phyloP scores from a whole-genome alignment of 1,140 invertebrate species.

The Penaeus indicus region DNA sequence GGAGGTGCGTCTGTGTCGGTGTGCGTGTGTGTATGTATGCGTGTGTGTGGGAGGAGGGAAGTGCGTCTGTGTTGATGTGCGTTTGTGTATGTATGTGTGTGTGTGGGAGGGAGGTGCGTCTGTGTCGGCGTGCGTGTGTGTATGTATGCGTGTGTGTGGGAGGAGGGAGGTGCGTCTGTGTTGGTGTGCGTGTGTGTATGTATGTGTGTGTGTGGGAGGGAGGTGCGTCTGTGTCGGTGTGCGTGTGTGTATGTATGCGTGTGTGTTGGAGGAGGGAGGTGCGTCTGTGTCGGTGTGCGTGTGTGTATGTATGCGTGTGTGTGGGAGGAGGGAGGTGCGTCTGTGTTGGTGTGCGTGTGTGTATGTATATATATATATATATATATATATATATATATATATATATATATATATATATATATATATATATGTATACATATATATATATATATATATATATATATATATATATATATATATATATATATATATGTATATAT shows the following conservation, averaged over 20 bases:
- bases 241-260: not conserved
- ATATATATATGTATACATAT: constrained; percentile 23
- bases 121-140: too few species aligned
- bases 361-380: not conserved
- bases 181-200: not conserved
- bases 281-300: too few species aligned
- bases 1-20: not conserved
- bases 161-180: too few species aligned
- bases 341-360: too few species aligned
- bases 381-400: constrained; percentile 37
- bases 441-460: constrained; percentile 49
- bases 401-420: constrained; percentile 25
- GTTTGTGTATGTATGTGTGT: too few species aligned
- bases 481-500: constrained; percentile 40
- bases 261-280: not conserved
- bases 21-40: not conserved
- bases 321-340: too few species aligned
- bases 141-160: too few species aligned
- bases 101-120: too few species aligned
- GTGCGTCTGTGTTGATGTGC: too few species aligned
- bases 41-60: not conserved
- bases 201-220: not conserved
- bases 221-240: not conserved
- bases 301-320: too few species aligned
- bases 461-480: constrained; percentile 43